Base-by-base conservation (phyloP, 1,140 invertebrate genomes). In the Branchinecta lynchi region DNA sequence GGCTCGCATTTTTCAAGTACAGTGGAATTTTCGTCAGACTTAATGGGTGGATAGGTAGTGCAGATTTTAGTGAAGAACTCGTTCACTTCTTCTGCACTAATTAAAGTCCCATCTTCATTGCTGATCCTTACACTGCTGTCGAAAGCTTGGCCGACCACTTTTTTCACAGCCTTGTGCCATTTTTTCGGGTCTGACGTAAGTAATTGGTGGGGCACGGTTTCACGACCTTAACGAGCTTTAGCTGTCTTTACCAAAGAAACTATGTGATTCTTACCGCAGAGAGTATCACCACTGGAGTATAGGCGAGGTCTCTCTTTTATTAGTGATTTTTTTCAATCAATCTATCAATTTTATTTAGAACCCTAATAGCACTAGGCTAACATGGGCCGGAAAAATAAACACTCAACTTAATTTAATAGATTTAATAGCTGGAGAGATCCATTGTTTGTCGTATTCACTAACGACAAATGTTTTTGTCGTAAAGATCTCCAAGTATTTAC, bases 401-500 rank as follows among this genome's bases (percentile, higher is more conserved):
- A n/a, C n/a, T n/a, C n/a, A n/a, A n/a, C n/a, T n/a, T n/a, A n/a
- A n/a, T n/a, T n/a, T n/a, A n/a, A n/a, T n/a, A n/a, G n/a, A n/a
- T 51, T 51, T 51, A 51, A 51, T 51, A 51, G 9, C 46, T 51
- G n/a, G 46, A 51, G 46, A 51, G n/a, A 51, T 51, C 46, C 46
- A 51, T 51, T 9, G 46, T 51, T 51, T 51, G 46, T 51, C 46
- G 46, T 51, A 51, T 51, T 51, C 46, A 51, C 46, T 51, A 51
- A 51, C 46, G n/a, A 51, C 46, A 51, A 51, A 51, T 51, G 46
- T 9, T 51, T 51, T 51, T 51, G 46, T 51, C n/a, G 46, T 51
- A 51, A 51, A 51, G 46, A 51, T 51, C 46, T 51, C 46, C n/a
- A 51, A n/a, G 46, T 51, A 51, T 51, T 51, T 51, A 51, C 46